Evolutionary conservation across 2,888 invertebrate genomes (phyloP), one percentile per base, ranked within the genome.

Genomic region (Dasysyrphus tricinctus): DNA sequence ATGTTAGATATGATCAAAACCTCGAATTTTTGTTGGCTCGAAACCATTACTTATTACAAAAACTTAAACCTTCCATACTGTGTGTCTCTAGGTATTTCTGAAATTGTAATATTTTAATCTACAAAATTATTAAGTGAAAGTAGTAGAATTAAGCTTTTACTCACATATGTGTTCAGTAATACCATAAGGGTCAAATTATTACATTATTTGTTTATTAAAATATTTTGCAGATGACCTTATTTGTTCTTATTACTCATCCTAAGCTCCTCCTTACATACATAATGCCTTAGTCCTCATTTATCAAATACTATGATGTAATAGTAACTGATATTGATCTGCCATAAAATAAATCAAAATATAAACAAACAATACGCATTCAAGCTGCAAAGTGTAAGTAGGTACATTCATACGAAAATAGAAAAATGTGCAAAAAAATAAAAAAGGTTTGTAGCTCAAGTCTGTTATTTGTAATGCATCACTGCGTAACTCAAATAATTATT

Each of bases 361-460:
- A 44, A 29, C 9, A 65, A 44, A 8, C 16, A 59, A 47, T 67
- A 29, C 32, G 82, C 65, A 74, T 49, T 75, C 34, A 80, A 59
- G 67, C 44, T 34, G 24, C 37, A 44, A 59, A 80, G 42, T 69
- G 39, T 11, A 74, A 75, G 51, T 24, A 24, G 3, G 1, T 59
- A 39, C 37, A 67, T 42, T 42, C 34, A 12, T 39, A 37, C 59
- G 32, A 19, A 47, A 39, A 16, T 29, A 24, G 24, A 24, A 24
- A 12, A 42, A 47, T 16, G 34, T 7, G 19, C 49, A 51, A 51
- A 29, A 69, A 6, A 19, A 37, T 51, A 47, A 63, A 63, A 57
- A 29, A 44, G 67, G 80, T 75, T 83, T 42, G 79, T 63, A 79
- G 75, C 54, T 47, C 75, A 83, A 57, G 69, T 79, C 79, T 83